Base-by-base conservation (phyloP, 2,888 invertebrate species). In the Tridacna gigas region DNA sequence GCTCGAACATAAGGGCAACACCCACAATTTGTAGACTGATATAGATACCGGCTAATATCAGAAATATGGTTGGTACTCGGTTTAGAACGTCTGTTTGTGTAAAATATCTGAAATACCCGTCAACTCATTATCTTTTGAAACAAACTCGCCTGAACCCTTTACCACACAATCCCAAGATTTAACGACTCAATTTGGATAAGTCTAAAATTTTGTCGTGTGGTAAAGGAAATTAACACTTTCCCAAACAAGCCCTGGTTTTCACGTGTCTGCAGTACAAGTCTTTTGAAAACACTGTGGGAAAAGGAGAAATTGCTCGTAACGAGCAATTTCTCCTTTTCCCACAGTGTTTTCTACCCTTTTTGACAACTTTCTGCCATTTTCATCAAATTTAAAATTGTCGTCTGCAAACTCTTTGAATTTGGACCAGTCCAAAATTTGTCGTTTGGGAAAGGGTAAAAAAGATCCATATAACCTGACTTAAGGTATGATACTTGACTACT, bases 101-200 rank as follows among this genome's bases (percentile, higher is more conserved):
- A 51, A 71, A 71, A 26, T 71, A 71, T 26, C 71, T 71, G 71
- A 69, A 69, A 66, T 56, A 11, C 37, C 37, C 37, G 37, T 37
- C 37, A 37, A 7, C 37, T 37, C 2, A 37, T 37, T 37, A 37
- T 37, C 2, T 2, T 37, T 37, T 37, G 37, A 2, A 37, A 4
- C 37, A 37, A 37, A 37, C 7, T 37, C 37, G 3, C 37, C 2
- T 37, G 7, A 37, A 37, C n/a, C n/a, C n/a, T n/a, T n/a, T n/a
- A n/a, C n/a, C n/a, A n/a, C n/a, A n/a, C n/a, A n/a, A n/a, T n/a
- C n/a, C n/a, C n/a, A n/a, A n/a, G n/a, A n/a, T n/a, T n/a, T n/a
- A n/a, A n/a, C n/a, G n/a, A n/a, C n/a, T n/a, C n/a, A n/a, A n/a
- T n/a, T n/a, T n/a, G n/a, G n/a, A n/a, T n/a, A n/a, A n/a, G n/a